A percentile compares a stretch with the other conserved stretches of the same genome.
phyloP scores from a whole-genome alignment of 2,113 vertebrate species.

The Cnemophilus loriae region DNA sequence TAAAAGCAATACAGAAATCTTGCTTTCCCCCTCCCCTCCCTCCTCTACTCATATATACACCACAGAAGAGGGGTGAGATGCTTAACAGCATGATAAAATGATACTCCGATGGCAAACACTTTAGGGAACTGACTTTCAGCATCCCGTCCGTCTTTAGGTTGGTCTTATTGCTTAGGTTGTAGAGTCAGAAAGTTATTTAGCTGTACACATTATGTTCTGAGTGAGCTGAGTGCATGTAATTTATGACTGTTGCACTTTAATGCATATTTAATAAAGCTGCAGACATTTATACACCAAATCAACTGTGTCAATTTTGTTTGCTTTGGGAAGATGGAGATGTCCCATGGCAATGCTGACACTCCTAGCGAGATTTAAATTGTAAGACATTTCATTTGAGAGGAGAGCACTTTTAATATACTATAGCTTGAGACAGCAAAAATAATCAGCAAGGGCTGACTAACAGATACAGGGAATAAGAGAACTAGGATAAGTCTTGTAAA shows the following conservation, averaged over 20 bases:
- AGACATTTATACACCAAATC: slow-evolving; percentile 70
- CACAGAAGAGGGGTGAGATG: not conserved
- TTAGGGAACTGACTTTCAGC: not conserved
- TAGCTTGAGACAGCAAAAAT: slow-evolving; percentile 35
- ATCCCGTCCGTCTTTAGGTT: slow-evolving; percentile 42
- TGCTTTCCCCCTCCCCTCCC: not conserved
- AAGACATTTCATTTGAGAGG: slow-evolving; percentile 59
- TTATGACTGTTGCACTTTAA: slow-evolving; percentile 71
- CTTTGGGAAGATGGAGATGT: slow-evolving; percentile 63
- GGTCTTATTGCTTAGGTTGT: slow-evolving; percentile 56
- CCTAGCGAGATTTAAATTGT: slow-evolving; percentile 50
- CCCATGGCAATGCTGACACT: slow-evolving; percentile 48
- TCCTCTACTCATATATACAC: not conserved
- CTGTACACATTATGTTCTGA: slow-evolving; percentile 61
- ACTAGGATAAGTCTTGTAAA: not conserved
- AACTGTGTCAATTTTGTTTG: slow-evolving; percentile 71
- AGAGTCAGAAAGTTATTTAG: slow-evolving; percentile 70
- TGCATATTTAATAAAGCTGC: slow-evolving; percentile 74
- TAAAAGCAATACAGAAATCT: slow-evolving; percentile 9
- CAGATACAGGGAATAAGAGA: slow-evolving; percentile 8
- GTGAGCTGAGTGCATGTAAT: slow-evolving; percentile 63
- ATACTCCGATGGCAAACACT: not conserved
- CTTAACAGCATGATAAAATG: slow-evolving; percentile 35
- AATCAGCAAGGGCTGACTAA: slow-evolving; percentile 7
- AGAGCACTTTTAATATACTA: slow-evolving; percentile 39